Evolutionary conservation across 2,888 invertebrate species (phyloP).

Genomic region (Caenorhabditis sp.): DNA sequence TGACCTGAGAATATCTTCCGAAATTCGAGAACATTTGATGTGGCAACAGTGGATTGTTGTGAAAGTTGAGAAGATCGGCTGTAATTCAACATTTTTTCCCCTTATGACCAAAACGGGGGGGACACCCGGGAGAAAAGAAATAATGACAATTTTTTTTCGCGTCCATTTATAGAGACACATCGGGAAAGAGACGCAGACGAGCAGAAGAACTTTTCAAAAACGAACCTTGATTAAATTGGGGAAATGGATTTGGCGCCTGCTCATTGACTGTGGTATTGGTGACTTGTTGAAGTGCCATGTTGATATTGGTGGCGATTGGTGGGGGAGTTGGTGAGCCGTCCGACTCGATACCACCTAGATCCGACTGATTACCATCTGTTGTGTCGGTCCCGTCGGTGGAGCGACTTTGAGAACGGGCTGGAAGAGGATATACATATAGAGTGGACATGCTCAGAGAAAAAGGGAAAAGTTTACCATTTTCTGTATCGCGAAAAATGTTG

Average conservation of each 20-base stretch:
- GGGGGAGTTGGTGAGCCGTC: conserved; percentile 30
- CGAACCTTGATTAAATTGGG: conserved; percentile 35
- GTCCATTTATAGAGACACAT: no score
- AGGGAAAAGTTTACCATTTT: neutral
- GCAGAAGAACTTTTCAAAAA: neutral
- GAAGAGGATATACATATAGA: neutral
- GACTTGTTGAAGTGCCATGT: conserved; percentile 40
- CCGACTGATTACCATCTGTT: conserved; percentile 36
- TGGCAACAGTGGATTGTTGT: conserved; percentile 49
- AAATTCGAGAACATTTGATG: conserved; percentile 58
- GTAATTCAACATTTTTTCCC: no score
- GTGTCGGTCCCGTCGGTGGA: conserved; percentile 45
- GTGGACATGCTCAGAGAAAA: neutral
- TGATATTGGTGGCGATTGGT: conserved; percentile 41
- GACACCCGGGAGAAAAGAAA: no score
- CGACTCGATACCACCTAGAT: conserved; percentile 25
- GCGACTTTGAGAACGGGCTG: conserved; percentile 13
- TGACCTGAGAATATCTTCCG: conserved; percentile 43
- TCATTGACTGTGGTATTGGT: conserved; percentile 6
- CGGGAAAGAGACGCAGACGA: no score
- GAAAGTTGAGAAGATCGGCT: conserved; percentile 53
- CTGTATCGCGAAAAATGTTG: neutral
- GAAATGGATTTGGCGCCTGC: conserved; percentile 23
- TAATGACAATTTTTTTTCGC: no score
- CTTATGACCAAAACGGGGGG: no score